phyloP scores from a whole-genome alignment of 1,140 invertebrate species.

The Nephila pilipes region DNA sequence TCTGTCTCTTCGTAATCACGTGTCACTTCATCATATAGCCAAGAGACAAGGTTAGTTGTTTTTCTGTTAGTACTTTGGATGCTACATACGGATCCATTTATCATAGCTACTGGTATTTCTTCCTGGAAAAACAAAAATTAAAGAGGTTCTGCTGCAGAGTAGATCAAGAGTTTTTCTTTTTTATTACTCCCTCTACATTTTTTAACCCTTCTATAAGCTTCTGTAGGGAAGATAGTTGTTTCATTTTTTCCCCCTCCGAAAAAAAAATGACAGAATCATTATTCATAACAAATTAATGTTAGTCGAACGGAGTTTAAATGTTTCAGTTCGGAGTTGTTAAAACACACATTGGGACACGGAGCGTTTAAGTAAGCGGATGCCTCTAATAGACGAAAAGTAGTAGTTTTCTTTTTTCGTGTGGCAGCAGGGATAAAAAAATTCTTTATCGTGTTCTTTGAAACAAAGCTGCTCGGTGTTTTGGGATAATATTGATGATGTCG shows the following conservation, averaged over 20 bases:
- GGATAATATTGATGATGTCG: background rate
- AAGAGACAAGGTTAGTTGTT: constrained; percentile 10
- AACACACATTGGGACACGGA: background rate
- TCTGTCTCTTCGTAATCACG: constrained; percentile 37
- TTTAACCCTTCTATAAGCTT: background rate
- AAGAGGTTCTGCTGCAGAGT: background rate
- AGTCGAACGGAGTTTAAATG: background rate
- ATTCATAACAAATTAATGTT: constrained; percentile 42
- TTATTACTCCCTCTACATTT: background rate
- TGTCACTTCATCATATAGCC: constrained; percentile 19
- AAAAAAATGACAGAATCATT: constrained; percentile 27
- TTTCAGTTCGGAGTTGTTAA: background rate
- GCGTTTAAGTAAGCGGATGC: background rate
- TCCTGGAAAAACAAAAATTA: constrained; percentile 44
- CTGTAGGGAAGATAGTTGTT: background rate
- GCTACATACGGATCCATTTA: constrained; percentile 24
- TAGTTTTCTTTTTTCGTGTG: background rate
- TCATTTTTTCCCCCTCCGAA: background rate
- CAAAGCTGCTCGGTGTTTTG: background rate
- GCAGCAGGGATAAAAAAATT: background rate
- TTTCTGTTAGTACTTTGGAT: background rate
- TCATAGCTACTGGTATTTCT: constrained; percentile 41
- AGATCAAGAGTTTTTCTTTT: background rate
- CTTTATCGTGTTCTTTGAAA: background rate
- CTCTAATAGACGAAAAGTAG: background rate